Evolutionary conservation across 2,113 vertebrate species (phyloP), one percentile per base, ranked within the genome.

Genomic region (Halichoeres trimaculatus): DNA sequence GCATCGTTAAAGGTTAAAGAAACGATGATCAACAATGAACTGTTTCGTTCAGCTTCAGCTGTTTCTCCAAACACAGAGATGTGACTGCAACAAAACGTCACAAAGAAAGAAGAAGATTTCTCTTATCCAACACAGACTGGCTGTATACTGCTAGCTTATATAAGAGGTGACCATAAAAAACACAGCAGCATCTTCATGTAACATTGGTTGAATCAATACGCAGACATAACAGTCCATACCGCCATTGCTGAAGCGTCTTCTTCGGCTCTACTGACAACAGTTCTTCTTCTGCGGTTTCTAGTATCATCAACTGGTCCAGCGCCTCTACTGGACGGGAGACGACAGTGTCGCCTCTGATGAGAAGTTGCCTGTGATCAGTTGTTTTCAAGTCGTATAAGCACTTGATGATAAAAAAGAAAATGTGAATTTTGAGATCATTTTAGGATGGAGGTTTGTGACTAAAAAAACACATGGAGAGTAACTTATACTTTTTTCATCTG

Each of bases 1-100:
- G 97, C 97, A 98, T 98, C 70, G 74, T 90, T 9, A 7, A 40
- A 76, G 38, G 63, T 4, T 0, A 53, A 20, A 2, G 48, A 19
- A 26, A 14, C 51, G 30, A 24, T 9, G 20, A 45, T 59, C 55
- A 77, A 64, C 75, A 76, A 81, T 34, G 57, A 56, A 51, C 40
- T 14, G 47, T 72, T 34, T 43, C 58, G 8, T 36, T 23, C 36
- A 23, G 64, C 57, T 19, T 5, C 74, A 45, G 74, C 67, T 62
- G 26, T 45, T 64, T 35, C 55, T 64, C 41, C 24, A 1, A 30
- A 24, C 61, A 56, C 20, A n/a, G 26, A 2, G 41, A 12, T 5
- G 45, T 1, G 50, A 41, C 14, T 43, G 9, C 26, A 9, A 14
- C 8, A 17, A 35, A 48, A 12, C 41, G 43, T 54, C 12, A 35